A percentile compares a stretch with the other conserved stretches of the same genome.
Evolutionary conservation across 92 coral and sea anemone genomes (phyloP).

Genomic region (Epizoanthus rinbou): DNA sequence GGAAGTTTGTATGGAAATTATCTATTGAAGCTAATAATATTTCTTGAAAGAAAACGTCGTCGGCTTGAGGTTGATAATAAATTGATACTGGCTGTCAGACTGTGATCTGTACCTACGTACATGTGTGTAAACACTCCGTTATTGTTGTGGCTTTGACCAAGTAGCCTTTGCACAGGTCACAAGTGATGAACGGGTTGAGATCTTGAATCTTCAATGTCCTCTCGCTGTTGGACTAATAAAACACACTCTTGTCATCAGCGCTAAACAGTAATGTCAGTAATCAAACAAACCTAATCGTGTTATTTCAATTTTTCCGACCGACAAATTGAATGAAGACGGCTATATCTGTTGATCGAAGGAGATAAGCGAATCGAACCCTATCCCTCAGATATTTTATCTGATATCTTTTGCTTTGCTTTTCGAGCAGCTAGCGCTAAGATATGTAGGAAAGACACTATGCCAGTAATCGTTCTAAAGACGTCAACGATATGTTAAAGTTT

Average conservation of each 20-base stretch:
- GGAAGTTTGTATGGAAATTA: too few species aligned
- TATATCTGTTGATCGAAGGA: constrained; percentile 25
- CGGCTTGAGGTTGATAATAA: constrained; percentile 6
- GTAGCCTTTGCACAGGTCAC: constrained; percentile 83
- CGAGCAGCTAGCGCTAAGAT: not conserved
- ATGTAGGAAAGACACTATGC: not conserved
- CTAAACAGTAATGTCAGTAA: constrained; percentile 10
- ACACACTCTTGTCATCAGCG: constrained; percentile 57
- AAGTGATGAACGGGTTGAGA: constrained; percentile 70
- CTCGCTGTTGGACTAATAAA: constrained; percentile 83
- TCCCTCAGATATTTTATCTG: constrained; percentile 2
- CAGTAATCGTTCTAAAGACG: not conserved
- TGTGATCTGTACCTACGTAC: constrained; percentile 61
- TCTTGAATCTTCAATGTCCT: constrained; percentile 64
- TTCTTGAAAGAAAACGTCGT: constrained; percentile 43
- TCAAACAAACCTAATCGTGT: constrained; percentile 18
- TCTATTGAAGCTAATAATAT: not conserved
- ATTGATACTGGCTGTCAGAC: constrained; percentile 39
- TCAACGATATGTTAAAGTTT: not conserved
- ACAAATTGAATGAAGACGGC: constrained; percentile 37
- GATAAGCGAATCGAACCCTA: constrained; percentile 29
- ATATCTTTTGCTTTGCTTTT: not conserved
- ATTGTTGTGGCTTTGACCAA: constrained; percentile 85
- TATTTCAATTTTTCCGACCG: constrained; percentile 26
- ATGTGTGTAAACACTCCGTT: constrained; percentile 85